Conservation (phyloP, 30 jellyfish, hydroid and myxozoan species). For the Aurelia sp. region DNA sequence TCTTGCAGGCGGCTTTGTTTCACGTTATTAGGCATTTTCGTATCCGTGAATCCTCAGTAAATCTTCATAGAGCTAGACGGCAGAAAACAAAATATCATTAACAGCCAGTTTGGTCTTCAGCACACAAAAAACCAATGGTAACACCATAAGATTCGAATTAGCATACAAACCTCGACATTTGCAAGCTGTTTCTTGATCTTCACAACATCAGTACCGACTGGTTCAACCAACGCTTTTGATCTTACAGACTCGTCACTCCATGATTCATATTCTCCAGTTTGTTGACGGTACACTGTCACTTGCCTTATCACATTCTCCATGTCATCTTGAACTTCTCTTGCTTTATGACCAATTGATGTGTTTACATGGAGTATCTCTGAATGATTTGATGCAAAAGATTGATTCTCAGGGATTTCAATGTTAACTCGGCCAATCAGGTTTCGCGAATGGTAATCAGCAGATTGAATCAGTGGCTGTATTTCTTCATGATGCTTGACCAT, state of each 20-base stretch:
- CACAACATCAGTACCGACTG: slow-evolving; percentile 42
- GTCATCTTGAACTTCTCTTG: slow-evolving; percentile 4
- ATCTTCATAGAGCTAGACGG: too few species aligned
- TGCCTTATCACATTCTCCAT: slow-evolving; percentile 3
- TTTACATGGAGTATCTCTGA: slow-evolving; percentile 11
- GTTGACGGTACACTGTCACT: slow-evolving; percentile 17
- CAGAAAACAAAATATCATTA: too few species aligned
- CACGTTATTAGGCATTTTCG: too few species aligned
- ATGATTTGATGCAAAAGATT: slow-evolving; percentile 20
- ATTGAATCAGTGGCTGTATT: slow-evolving; percentile 5
- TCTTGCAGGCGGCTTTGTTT: too few species aligned
- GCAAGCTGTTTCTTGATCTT: slow-evolving; percentile 36
- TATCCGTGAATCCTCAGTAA: too few species aligned
- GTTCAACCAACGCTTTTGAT: slow-evolving; percentile 35
- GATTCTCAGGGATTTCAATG: slow-evolving; percentile 19
- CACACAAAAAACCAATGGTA: too few species aligned
- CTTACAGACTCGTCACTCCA: slow-evolving; percentile 15
- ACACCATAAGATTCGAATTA: too few species aligned
- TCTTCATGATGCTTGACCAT: slow-evolving; percentile 26
- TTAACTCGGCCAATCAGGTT: background rate
- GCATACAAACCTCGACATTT: slow-evolving; percentile 48
- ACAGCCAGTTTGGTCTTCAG: too few species aligned
- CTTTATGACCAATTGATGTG: slow-evolving; percentile 15
- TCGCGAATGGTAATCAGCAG: slow-evolving; percentile 18
- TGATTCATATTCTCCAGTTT: slow-evolving; percentile 8